These are phyloP conservation scores for Synanthedon vespiformis DNA, from an alignment of 2,888 invertebrate species.

Conservation along the genomic window DNA sequence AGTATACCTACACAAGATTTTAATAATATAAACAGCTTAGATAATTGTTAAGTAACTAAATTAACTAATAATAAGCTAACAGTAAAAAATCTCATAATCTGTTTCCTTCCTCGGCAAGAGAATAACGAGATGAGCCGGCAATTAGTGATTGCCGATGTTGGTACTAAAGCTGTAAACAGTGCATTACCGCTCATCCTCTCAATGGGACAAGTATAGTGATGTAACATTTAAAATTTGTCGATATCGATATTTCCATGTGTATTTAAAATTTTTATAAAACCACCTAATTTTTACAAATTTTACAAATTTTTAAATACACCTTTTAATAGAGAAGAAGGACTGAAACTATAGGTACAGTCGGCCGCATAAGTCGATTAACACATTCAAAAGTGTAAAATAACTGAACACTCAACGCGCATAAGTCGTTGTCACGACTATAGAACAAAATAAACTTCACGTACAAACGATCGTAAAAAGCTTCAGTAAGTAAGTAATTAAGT, in stretches of 20 bases:
- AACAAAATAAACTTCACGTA: too few species aligned
- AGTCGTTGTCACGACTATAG: too few species aligned
- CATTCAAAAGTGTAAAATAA: too few species aligned
- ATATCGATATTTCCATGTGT: background rate
- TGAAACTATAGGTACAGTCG: background rate
- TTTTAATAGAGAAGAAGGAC: background rate
- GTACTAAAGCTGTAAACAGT: slow-evolving; percentile 47
- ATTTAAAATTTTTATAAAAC: background rate
- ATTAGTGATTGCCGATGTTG: slow-evolving; percentile 46
- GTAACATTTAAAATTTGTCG: slow-evolving; percentile 3
- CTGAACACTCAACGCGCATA: too few species aligned
- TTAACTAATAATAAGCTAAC: too few species aligned
- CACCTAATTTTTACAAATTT: background rate
- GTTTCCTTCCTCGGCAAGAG: background rate
- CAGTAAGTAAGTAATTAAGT: too few species aligned
- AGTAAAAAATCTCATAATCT: background rate
- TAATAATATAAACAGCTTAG: too few species aligned
- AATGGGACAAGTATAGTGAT: slow-evolving; percentile 25
- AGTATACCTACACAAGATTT: too few species aligned
- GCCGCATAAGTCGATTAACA: too few species aligned
- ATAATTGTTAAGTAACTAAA: too few species aligned
- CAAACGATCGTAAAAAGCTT: too few species aligned
- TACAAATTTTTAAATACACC: background rate
- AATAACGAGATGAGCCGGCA: slow-evolving; percentile 27
- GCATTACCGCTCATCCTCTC: slow-evolving; percentile 62